Conservation (phyloP, 2,888 invertebrate species). For the Meteorus cinctellus region DNA sequence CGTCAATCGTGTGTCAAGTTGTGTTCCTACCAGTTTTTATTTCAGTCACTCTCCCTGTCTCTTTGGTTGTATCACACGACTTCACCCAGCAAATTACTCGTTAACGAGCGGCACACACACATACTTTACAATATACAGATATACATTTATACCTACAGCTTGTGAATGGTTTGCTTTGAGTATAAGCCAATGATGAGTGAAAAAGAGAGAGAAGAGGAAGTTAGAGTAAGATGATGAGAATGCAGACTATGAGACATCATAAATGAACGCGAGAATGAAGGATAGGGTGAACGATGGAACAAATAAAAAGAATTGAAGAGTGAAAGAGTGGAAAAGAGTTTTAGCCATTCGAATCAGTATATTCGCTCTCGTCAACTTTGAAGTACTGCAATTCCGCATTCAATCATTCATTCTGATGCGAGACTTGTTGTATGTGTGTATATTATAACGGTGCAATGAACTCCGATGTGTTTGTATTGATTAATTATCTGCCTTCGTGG, state of each 20-base stretch:
- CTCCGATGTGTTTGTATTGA: constrained; percentile 51
- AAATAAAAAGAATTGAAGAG: background rate
- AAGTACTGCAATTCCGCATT: constrained; percentile 21
- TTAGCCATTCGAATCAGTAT: constrained; percentile 23
- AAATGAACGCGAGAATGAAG: background rate
- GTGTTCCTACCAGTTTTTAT: constrained; percentile 51
- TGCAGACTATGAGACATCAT: background rate
- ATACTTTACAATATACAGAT: background rate
- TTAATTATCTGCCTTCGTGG: constrained; percentile 53
- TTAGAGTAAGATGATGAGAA: background rate
- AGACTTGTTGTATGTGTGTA: constrained; percentile 4
- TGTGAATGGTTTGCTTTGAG: constrained; percentile 59
- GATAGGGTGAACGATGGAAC: background rate
- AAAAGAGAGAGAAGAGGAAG: constrained; percentile 31
- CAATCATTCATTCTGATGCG: constrained; percentile 33
- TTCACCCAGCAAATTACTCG: constrained; percentile 55
- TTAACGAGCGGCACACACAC: constrained; percentile 50
- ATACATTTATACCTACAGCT: constrained; percentile 28
- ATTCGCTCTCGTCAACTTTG: constrained; percentile 25
- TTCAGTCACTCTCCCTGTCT: constrained; percentile 50
- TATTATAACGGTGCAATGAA: constrained; percentile 49
- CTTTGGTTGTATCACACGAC: constrained; percentile 40
- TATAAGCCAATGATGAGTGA: constrained; percentile 21
- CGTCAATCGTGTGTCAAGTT: constrained; percentile 36
- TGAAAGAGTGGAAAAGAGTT: background rate